A percentile compares a stretch with the other conserved stretches of the same genome.
Evolutionary conservation across 2,797 vertebrate genomes (phyloP).

Genomic region (Geotrypetes seraphini): DNA sequence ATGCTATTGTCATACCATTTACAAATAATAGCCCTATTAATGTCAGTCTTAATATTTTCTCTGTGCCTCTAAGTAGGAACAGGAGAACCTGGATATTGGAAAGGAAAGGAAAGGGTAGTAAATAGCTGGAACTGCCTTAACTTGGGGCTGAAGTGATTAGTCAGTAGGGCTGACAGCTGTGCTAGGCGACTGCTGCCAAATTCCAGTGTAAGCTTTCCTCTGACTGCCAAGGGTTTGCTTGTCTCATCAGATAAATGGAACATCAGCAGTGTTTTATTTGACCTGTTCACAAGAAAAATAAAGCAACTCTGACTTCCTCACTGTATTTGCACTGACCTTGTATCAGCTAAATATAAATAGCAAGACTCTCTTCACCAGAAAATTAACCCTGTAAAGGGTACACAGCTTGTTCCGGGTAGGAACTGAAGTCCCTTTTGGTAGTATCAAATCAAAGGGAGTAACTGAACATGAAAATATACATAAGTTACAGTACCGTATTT

Average conservation of each 20-base stretch:
- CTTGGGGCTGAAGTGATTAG: slow-evolving; percentile 33
- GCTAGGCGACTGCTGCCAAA: slow-evolving; percentile 19
- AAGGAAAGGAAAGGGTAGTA: slow-evolving; percentile 20
- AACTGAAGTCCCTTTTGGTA: no score
- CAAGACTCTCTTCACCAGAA: not conserved
- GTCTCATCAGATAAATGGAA: slow-evolving; percentile 27
- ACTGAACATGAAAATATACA: no score
- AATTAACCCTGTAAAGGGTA: no score
- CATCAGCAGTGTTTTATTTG: slow-evolving; percentile 36
- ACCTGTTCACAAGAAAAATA: slow-evolving; percentile 38
- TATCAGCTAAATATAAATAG: slow-evolving; percentile 10
- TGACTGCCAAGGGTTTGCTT: slow-evolving; percentile 35
- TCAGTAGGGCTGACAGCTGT: slow-evolving; percentile 43
- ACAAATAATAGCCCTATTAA: no score
- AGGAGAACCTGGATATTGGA: not conserved
- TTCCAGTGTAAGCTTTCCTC: slow-evolving; percentile 16
- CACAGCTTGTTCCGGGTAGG: no score
- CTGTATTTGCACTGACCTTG: slow-evolving; percentile 24
- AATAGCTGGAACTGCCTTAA: slow-evolving; percentile 30
- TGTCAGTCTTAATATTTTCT: no score
- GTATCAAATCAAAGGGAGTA: no score
- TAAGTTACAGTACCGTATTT: no score
- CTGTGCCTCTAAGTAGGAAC: not conserved
- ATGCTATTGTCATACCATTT: slow-evolving; percentile 12
- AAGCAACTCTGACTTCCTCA: slow-evolving; percentile 25